phyloP scores from a whole-genome alignment of 2,113 vertebrate species.

The Cryptomyrus ogoouensis region DNA sequence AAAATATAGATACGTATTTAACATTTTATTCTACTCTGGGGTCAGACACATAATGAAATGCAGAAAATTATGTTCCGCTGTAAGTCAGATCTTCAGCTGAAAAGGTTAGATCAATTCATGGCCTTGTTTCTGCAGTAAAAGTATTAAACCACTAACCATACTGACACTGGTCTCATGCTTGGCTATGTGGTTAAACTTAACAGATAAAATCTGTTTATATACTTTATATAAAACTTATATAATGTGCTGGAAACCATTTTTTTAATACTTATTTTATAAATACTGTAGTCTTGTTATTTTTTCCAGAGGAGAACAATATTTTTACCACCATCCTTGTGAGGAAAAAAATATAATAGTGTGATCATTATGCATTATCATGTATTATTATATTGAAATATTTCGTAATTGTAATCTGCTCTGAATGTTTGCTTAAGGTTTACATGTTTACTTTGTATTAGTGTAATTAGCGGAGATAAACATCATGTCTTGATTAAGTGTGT shows the following conservation, averaged over 20 bases:
- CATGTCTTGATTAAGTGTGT: neutral
- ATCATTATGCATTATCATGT: neutral
- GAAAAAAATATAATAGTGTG: neutral
- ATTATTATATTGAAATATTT: neutral
- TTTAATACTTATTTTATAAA: neutral
- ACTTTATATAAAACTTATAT: neutral
- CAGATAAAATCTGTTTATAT: neutral
- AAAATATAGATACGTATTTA: neutral
- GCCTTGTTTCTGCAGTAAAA: neutral
- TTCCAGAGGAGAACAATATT: neutral
- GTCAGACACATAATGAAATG: neutral
- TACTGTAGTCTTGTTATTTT: neutral
- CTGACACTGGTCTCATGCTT: neutral
- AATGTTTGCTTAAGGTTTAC: neutral
- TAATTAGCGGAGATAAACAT: neutral
- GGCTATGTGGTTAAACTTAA: neutral
- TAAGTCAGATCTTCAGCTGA: neutral
- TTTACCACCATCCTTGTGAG: neutral
- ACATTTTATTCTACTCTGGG: neutral
- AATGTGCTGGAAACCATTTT: neutral
- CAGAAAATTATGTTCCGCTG: neutral
- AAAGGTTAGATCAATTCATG: neutral
- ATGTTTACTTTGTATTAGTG: neutral
- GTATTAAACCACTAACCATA: neutral
- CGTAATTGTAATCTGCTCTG: neutral